phyloP scores from a whole-genome alignment of 2,888 invertebrate genomes.

The Deilephila elpenor region DNA sequence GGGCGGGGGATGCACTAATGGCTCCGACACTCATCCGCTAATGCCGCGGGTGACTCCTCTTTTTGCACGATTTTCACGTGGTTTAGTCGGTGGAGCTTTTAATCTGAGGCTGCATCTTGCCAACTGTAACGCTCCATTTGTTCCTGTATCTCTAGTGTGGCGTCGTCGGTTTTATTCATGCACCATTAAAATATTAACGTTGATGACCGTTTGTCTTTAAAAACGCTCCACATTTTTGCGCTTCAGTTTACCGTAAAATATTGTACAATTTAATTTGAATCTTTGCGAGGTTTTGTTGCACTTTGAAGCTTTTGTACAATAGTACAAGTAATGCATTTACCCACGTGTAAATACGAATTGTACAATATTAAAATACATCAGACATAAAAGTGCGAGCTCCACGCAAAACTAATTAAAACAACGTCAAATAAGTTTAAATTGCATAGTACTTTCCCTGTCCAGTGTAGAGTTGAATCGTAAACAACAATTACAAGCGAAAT shows the following conservation, averaged over 20 bases:
- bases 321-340: neutral
- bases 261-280: slow-evolving; percentile 2
- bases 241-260: slow-evolving; percentile 15
- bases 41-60: slow-evolving; percentile 84
- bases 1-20: slow-evolving; percentile 76
- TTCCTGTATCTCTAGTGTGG: slow-evolving; percentile 43
- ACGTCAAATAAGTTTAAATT: slow-evolving; percentile 7
- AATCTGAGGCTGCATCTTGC: slow-evolving; percentile 80
- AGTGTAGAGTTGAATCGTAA: slow-evolving; percentile 41
- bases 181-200: slow-evolving; percentile 32
- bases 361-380: neutral
- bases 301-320: neutral
- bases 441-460: neutral
- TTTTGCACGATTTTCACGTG: slow-evolving; percentile 84
- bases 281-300: neutral
- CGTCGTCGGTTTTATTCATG: slow-evolving; percentile 41
- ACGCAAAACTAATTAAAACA: slow-evolving; percentile 1
- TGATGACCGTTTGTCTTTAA: slow-evolving; percentile 26
- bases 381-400: neutral
- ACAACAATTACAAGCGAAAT: slow-evolving; percentile 55
- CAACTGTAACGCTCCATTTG: slow-evolving; percentile 72
- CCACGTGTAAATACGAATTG: neutral
- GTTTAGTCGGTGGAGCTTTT: slow-evolving; percentile 83
- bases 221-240: slow-evolving; percentile 20
- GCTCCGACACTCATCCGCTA: slow-evolving; percentile 85